Conservation (phyloP, 2,888 invertebrate genomes). For the Eupithecia dodoneata region DNA sequence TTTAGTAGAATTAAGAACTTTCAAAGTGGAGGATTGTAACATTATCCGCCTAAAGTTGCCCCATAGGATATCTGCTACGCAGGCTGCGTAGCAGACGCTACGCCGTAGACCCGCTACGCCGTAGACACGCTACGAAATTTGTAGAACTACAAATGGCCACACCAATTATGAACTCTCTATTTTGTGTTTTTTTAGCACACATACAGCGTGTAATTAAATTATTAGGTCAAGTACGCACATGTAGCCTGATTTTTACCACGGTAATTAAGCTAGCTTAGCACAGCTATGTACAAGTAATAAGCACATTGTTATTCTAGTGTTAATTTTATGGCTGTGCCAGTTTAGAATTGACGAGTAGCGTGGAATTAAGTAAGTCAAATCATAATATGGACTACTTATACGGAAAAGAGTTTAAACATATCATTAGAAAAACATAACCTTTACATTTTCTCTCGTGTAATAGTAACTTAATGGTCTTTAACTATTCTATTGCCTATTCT, state of each 20-base stretch:
- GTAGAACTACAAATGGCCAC: background rate
- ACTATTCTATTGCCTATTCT: background rate
- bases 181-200: background rate
- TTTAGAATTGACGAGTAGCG: conserved; percentile 2
- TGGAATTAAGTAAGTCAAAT: background rate
- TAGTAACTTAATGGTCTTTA: background rate
- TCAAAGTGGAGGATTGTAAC: background rate
- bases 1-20: background rate
- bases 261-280: conserved; percentile 14
- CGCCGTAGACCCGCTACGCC: background rate
- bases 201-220: conserved; percentile 6
- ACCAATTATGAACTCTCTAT: background rate
- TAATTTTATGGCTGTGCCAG: conserved; percentile 14
- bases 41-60: background rate
- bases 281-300: background rate
- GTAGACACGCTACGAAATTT: conserved; percentile 19
- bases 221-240: conserved; percentile 22
- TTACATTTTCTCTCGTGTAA: conserved; percentile 2
- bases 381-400: background rate
- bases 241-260: conserved; percentile 12
- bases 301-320: conserved; percentile 18
- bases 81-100: background rate
- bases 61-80: background rate
- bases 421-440: conserved; percentile 3
- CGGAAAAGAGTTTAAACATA: background rate